phyloP scores from a whole-genome alignment of 2,797 vertebrate species.

The Xiphophorus birchmanni region DNA sequence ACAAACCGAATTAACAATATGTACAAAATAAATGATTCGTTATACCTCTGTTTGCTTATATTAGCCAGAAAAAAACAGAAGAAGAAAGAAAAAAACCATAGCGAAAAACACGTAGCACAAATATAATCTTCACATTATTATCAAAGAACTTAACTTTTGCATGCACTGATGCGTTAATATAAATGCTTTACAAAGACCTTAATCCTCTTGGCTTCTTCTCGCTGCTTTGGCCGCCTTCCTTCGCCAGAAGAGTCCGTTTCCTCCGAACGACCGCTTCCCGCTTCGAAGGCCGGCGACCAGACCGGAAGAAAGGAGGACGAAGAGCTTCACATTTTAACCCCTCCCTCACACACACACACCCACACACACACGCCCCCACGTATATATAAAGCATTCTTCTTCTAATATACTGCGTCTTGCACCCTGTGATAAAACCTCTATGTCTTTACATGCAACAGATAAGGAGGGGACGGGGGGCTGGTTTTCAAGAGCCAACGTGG shows the following conservation, averaged over 20 bases:
- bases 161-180: constrained; percentile 81
- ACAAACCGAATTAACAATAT: constrained; percentile 70
- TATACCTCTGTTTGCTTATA: constrained; percentile 73
- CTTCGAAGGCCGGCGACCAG: constrained; percentile 32
- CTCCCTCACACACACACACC: not conserved
- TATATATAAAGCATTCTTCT: constrained; percentile 30
- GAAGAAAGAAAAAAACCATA: constrained; percentile 65
- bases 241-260: constrained; percentile 55
- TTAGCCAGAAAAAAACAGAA: constrained; percentile 66
- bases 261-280: constrained; percentile 48
- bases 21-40: constrained; percentile 73
- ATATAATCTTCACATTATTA: constrained; percentile 82
- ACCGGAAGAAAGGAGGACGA: constrained; percentile 56
- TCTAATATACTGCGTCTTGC: constrained; percentile 47
- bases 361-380: not conserved
- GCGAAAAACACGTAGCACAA: constrained; percentile 81
- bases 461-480: constrained; percentile 10
- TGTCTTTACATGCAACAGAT: constrained; percentile 60
- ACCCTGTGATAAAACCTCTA: constrained; percentile 59
- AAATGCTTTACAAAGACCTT: constrained; percentile 81
- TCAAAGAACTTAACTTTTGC: constrained; percentile 83
- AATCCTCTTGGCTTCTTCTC: constrained; percentile 49
- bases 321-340: constrained; percentile 62
- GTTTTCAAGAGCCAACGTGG: constrained; percentile 29
- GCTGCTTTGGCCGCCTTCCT: constrained; percentile 46